phyloP scores from a whole-genome alignment of 2,113 vertebrate species.

The Ictidomys tridecemlineatus region DNA sequence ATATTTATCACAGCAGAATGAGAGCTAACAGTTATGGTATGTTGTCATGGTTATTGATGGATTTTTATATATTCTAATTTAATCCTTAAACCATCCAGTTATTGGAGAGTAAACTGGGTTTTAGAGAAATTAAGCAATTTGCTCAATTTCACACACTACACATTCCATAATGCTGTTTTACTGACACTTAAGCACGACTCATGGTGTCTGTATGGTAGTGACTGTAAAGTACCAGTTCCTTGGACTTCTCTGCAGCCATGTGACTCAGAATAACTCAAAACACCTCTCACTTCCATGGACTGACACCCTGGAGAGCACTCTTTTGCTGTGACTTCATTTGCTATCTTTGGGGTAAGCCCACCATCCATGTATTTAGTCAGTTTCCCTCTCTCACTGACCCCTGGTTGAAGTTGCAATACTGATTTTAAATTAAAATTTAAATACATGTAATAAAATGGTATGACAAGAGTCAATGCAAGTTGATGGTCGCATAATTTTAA shows the following conservation, averaged over 20 bases:
- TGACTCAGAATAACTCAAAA: neutral
- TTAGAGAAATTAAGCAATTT: conserved; percentile 10
- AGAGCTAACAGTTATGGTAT: neutral
- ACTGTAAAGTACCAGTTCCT: neutral
- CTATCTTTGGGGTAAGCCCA: neutral
- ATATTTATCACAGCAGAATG: neutral
- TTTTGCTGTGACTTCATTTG: neutral
- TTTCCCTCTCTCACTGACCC: neutral
- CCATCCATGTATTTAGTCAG: no score
- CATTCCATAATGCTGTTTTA: neutral
- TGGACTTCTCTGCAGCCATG: neutral
- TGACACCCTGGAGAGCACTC: neutral
- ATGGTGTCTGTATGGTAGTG: rapidly evolving
- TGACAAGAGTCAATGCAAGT: neutral
- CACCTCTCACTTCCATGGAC: neutral
- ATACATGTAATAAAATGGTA: neutral
- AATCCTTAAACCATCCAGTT: neutral
- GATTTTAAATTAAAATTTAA: conserved; percentile 17
- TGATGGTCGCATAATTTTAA: neutral
- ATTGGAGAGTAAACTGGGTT: neutral
- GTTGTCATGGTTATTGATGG: neutral
- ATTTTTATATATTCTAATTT: conserved; percentile 7
- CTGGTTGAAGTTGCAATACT: neutral
- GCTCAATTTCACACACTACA: neutral
- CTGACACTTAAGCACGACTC: neutral